phyloP scores from a whole-genome alignment of 2,113 vertebrate species.

The Elaphurus davidianus region DNA sequence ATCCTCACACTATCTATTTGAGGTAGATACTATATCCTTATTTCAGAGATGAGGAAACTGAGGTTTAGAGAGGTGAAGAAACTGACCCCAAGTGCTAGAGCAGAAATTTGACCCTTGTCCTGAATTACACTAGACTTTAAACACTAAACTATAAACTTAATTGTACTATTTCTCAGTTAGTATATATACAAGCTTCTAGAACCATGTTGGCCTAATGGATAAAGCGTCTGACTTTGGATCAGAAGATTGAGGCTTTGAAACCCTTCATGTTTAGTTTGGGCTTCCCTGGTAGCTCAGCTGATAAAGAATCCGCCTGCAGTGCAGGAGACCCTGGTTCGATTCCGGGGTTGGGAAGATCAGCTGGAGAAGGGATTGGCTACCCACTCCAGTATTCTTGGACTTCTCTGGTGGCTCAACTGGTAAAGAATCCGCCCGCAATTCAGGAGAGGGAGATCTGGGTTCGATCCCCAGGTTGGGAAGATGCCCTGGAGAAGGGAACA shows the following conservation, averaged over 20 bases:
- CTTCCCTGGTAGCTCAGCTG: background rate
- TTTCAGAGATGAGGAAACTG: background rate
- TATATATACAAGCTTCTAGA: background rate
- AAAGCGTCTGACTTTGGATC: accelerated
- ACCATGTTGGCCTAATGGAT: background rate
- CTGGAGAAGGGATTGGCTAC: background rate
- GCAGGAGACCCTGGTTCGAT: background rate
- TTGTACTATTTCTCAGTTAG: background rate
- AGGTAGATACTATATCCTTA: background rate
- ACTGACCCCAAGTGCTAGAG: background rate
- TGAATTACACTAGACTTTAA: background rate
- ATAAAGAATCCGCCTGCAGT: background rate
- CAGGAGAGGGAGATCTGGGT: background rate
- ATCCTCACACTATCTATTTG: background rate
- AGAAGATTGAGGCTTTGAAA: background rate
- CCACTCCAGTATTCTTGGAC: background rate
- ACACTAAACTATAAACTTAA: background rate
- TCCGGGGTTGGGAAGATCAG: background rate
- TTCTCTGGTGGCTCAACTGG: background rate
- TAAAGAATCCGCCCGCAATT: background rate
- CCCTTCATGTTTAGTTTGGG: background rate
- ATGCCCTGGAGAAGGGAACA: background rate
- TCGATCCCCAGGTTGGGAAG: background rate
- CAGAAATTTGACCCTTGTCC: background rate
- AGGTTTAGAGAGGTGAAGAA: background rate